Evolutionary conservation across 2,888 invertebrate species (phyloP).

Genomic region (Brachypterus glaber): DNA sequence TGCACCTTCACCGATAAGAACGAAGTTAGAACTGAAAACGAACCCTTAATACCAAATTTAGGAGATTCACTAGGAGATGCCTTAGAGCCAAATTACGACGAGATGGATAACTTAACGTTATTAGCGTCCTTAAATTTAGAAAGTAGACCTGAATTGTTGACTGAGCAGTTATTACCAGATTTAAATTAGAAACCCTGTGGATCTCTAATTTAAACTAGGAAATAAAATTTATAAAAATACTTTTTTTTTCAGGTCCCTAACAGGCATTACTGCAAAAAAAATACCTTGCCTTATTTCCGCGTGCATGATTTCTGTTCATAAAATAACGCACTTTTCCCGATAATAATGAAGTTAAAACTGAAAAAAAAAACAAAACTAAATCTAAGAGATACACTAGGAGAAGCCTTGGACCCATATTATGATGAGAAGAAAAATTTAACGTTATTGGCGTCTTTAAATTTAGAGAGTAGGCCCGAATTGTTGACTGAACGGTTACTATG

Average conservation of each 20-base stretch:
- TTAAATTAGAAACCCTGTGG: slow-evolving; percentile 24
- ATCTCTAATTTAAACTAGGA: too few species aligned
- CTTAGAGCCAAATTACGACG: slow-evolving; percentile 39
- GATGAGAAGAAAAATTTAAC: slow-evolving; percentile 40
- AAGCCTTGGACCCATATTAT: slow-evolving; percentile 40
- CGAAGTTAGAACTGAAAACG: not conserved
- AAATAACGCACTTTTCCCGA: slow-evolving; percentile 10
- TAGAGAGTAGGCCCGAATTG: slow-evolving; percentile 25
- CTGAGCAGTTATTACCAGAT: slow-evolving; percentile 24
- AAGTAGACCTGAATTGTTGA: slow-evolving; percentile 18
- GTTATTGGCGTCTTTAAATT: slow-evolving; percentile 34
- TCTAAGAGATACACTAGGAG: too few species aligned
- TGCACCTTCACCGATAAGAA: slow-evolving; percentile 11
- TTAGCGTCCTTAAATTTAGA: slow-evolving; percentile 36
- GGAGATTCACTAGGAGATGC: too few species aligned
- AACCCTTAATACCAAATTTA: slow-evolving; percentile 18
- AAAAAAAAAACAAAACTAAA: slow-evolving; percentile 14
- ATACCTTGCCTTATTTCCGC: too few species aligned
- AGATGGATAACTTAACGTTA: slow-evolving; percentile 39
- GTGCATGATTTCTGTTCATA: too few species aligned
- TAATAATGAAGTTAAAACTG: not conserved
- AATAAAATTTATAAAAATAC: too few species aligned
- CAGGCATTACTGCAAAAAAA: too few species aligned
- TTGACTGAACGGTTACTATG: slow-evolving; percentile 18
- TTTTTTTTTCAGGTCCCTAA: too few species aligned